phyloP scores from a whole-genome alignment of 1,140 invertebrate species.

The Andricus grossulariae region DNA sequence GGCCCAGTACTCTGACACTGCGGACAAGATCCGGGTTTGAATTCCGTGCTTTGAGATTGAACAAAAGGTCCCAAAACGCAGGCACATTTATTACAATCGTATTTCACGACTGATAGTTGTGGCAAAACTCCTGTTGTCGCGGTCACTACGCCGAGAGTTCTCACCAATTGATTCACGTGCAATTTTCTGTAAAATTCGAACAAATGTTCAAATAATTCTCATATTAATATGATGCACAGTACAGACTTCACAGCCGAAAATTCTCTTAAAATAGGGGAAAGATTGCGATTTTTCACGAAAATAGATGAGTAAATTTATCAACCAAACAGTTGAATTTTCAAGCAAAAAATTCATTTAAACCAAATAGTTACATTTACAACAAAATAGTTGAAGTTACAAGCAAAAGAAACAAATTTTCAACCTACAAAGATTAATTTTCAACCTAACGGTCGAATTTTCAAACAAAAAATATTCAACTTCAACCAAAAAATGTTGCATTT shows the following conservation, averaged over 20 bases:
- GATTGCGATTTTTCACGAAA: no score
- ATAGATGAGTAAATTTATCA: no score
- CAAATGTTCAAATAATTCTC: slow-evolving; percentile 39
- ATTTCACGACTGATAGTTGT: slow-evolving; percentile 96
- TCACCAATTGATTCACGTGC: slow-evolving; percentile 96
- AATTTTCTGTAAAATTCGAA: slow-evolving; percentile 83
- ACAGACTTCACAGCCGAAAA: no score
- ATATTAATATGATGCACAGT: no score
- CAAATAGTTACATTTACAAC: no score
- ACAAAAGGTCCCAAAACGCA: slow-evolving; percentile 97
- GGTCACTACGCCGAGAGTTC: slow-evolving; percentile 97
- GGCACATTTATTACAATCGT: slow-evolving; percentile 97
- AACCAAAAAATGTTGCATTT: no score
- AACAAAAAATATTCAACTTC: no score
- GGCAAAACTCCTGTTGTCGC: slow-evolving; percentile 96
- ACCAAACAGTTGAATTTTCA: no score
- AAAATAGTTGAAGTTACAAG: no score
- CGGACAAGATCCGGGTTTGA: slow-evolving; percentile 96
- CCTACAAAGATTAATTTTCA: neutral
- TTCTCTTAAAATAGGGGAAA: no score
- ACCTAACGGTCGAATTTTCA: neutral
- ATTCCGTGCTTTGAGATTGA: slow-evolving; percentile 94
- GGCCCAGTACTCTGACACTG: slow-evolving; percentile 98
- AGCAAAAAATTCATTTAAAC: no score
- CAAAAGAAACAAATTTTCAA: neutral